Evolutionary conservation across 2,113 vertebrate genomes (phyloP).

Genomic region (Ramphastos sulfuratus): DNA sequence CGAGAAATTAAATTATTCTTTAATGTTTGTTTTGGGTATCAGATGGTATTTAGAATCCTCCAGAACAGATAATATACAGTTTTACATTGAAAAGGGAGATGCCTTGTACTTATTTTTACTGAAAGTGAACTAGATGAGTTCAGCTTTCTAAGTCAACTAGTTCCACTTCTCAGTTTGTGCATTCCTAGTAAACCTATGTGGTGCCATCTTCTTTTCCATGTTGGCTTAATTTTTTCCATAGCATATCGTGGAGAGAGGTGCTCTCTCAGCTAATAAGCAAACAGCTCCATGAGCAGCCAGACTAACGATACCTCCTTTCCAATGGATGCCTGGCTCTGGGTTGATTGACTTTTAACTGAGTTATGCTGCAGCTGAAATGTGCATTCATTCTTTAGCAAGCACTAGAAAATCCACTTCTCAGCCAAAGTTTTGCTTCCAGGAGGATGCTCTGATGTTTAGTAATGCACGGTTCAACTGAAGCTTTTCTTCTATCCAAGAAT

Average conservation of each 20-base stretch:
- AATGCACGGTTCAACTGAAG: not conserved
- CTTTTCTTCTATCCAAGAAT: not conserved
- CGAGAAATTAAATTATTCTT: not conserved
- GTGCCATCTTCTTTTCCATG: not conserved
- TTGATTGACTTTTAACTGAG: conserved; percentile 8
- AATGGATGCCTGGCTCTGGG: not conserved
- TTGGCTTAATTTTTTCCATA: not conserved
- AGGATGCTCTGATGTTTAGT: not conserved
- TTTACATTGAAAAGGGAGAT: not conserved
- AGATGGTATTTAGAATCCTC: not conserved
- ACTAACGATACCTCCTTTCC: not conserved
- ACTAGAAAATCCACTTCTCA: not conserved
- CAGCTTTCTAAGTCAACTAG: not conserved
- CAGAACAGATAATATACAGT: not conserved
- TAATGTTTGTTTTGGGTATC: not conserved
- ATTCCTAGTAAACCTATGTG: not conserved
- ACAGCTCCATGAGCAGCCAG: not conserved
- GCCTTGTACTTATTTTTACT: not conserved
- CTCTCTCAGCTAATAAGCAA: conserved; percentile 11
- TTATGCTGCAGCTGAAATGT: not conserved
- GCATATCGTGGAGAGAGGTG: not conserved
- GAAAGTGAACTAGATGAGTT: not conserved
- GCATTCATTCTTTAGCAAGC: not conserved
- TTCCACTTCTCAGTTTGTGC: not conserved
- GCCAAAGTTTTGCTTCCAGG: not conserved